Conservation (phyloP, 2,888 invertebrate species). For the Drosophila meridiana region DNA sequence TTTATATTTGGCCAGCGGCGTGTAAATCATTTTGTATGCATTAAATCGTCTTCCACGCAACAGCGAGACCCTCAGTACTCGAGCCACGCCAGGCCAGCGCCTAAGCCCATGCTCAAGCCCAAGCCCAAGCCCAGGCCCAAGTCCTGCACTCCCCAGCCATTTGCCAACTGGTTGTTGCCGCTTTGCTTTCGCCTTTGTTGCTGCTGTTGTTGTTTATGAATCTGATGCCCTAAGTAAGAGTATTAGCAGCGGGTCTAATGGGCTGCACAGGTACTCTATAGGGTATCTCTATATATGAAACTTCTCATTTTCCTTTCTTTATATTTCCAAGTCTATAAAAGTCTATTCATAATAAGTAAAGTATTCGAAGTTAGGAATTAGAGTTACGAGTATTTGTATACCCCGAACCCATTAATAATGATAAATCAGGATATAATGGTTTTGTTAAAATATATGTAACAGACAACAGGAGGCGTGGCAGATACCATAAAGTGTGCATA, state of each 20-base stretch:
- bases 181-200: slow-evolving; percentile 42
- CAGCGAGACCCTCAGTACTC: slow-evolving; percentile 13
- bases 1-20: slow-evolving; percentile 76
- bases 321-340: too few relatives aligned
- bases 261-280: not conserved
- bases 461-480: too few relatives aligned
- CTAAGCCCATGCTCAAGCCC: not conserved
- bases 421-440: too few relatives aligned
- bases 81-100: not conserved
- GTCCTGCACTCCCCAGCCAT: not conserved
- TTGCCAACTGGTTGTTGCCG: slow-evolving; percentile 21
- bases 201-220: slow-evolving; percentile 12
- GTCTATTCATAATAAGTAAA: too few relatives aligned
- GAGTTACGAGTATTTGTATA: too few relatives aligned
- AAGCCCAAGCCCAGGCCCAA: not conserved
- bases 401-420: too few relatives aligned
- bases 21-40: slow-evolving; percentile 82
- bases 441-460: too few relatives aligned
- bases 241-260: not conserved
- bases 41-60: slow-evolving; percentile 73
- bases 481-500: too few relatives aligned
- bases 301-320: too few relatives aligned
- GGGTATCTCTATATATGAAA: too few relatives aligned
- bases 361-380: too few relatives aligned
- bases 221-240: not conserved